Conservation (phyloP, 1,140 invertebrate genomes). For the Euwallacea fornicatus region DNA sequence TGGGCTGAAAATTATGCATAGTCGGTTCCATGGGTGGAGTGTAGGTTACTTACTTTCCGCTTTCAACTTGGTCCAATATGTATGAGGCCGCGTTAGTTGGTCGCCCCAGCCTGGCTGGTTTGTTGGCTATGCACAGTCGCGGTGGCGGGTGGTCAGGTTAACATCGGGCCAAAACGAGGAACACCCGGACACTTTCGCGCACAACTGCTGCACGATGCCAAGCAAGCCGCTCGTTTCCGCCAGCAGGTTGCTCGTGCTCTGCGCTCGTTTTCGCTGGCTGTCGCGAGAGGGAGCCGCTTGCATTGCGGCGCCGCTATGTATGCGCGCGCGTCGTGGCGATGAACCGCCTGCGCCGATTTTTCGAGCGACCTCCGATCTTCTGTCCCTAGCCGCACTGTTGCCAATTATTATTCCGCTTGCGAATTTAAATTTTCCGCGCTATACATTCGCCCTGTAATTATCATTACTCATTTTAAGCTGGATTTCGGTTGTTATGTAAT, state of each 20-base stretch:
- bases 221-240: conserved; percentile 25
- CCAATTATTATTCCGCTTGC: neutral
- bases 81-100: conserved; percentile 33
- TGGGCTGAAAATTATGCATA: neutral
- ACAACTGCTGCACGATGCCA: conserved; percentile 36
- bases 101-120: conserved; percentile 32
- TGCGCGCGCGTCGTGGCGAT: conserved; percentile 7
- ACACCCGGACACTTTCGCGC: conserved; percentile 28
- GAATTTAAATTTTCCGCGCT: conserved; percentile 24
- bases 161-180: conserved; percentile 35
- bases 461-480: conserved; percentile 7
- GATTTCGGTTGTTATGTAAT: conserved; percentile 2
- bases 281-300: conserved; percentile 18
- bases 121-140: conserved; percentile 34
- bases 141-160: conserved; percentile 36
- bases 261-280: neutral
- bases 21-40: conserved; percentile 12
- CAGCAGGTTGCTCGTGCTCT: conserved; percentile 16
- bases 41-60: conserved; percentile 28
- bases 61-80: conserved; percentile 34
- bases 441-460: conserved; percentile 5
- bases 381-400: conserved; percentile 1
- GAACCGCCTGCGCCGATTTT: conserved; percentile 25
- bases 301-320: conserved; percentile 12
- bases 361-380: conserved; percentile 17